Evolutionary conservation across 2,113 vertebrate genomes (phyloP), one percentile per base, ranked within the genome.

Genomic region (Sclerurus mexicanus): DNA sequence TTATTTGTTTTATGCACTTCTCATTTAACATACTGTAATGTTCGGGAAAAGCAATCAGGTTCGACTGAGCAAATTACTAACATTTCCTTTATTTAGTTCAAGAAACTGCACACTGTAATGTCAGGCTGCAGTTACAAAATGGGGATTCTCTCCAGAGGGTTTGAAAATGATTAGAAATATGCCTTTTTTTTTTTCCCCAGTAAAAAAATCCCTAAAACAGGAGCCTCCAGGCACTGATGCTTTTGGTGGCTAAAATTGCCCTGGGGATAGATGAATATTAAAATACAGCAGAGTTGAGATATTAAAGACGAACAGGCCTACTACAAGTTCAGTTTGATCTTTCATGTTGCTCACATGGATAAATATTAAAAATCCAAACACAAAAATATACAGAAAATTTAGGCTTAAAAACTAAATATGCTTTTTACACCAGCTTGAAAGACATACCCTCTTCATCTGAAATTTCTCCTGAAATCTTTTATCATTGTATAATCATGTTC

Each of bases 1-100:
- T 76, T 93, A 50, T 97, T 98, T 97, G 79, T 96, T 97, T 89
- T 94, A 83, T 80, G 59, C 79, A 74, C 78, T 86, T 94, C 95
- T 90, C 60, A 77, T 96, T 98, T 90, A 92, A 83, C 63, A 90
- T 62, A 71, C 76, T 95, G 52, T 93, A 93, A 89, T 85, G 85
- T 90, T 96, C 86, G 97, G 89, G 53, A 89, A 95, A 96, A 92
- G 62, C 69, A 96, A 95, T 95, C 76, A 31, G 80, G 33, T 95
- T 92, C 75, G 68, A 62, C 78, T 86, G 87, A 97, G 95, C 90
- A 95, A 95, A 97, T 96, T 89, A 60, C 90, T 91, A 87, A 85
- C 30, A 25, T 53, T 78, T 95, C 49, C 79, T 97, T 96, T 94
- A 85, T 97, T 96, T 95, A 84, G 71, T 89, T 96, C 71, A 84